Evolutionary conservation across 2,888 invertebrate genomes (phyloP), one percentile per base, ranked within the genome.

Genomic region (Melanchra persicariae): DNA sequence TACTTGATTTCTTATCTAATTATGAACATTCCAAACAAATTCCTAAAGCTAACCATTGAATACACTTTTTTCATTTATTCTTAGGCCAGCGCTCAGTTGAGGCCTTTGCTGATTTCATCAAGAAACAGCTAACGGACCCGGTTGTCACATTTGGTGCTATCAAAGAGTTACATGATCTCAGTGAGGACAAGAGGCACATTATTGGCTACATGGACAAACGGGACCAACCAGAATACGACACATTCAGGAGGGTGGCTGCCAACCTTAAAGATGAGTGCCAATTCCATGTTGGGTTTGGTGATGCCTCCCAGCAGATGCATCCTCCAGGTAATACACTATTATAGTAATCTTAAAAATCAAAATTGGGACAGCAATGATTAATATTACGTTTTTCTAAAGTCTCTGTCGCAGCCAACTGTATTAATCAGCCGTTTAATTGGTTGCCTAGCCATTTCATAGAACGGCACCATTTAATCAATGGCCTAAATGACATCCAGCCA

Each of bases 231-330:
- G 98, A 98, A 88, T 99, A 98, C 92, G 96, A 97, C 82, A 97
- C 97, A 63, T 98, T 98, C 90, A 96, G 98, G 61, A 97, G 97
- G 88, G 98, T 98, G 8, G 98, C 99, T 0, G 97, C 97, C 9
- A 98, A 98, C 89, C 96, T 99, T 12, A 98, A 99, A 90, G 99
- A 99, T 89, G 99, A 99, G 89, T 99, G 99, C 90, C 97, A 98
- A 79, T 99, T 99, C 91, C 98, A 98, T 92, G 98, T 97, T 87
- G 99, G 99, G 1, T 98, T 99, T 93, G 99, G 99, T 19, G 98
- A 98, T 78, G 97, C 97, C 1, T 97, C 98, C 26, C 96, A 96
- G 82, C 97, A 97, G 83, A 98, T 98, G 98, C 98, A 98, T 94
- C 98, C 98, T 22, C 97, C 98, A 84, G 97, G 97, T 97, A 94